Evolutionary conservation across 2,113 vertebrate species (phyloP).

Genomic region (Mobula birostris): DNA sequence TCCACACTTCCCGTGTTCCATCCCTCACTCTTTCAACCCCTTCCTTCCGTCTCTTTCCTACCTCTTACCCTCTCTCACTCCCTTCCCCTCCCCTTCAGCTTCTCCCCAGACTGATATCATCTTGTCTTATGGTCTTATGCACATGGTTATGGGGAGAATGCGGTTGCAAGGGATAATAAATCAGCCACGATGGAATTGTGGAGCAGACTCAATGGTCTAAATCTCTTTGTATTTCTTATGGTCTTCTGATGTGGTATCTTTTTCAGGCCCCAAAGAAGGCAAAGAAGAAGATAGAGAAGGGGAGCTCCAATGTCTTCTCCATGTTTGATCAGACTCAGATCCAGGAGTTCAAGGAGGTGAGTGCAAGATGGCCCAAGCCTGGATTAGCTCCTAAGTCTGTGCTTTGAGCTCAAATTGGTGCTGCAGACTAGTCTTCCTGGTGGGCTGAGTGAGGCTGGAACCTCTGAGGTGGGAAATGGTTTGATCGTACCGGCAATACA

Average conservation of each 20-base stretch:
- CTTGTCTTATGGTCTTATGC: neutral
- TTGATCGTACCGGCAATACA: neutral
- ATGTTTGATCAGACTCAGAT: conserved; percentile 90
- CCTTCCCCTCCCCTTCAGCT: neutral
- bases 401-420: no score
- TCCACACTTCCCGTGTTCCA: no score
- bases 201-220: no score
- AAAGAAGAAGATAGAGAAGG: conserved; percentile 69
- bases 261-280: conserved; percentile 73
- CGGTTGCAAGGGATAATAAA: no score
- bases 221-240: no score
- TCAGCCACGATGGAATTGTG: no score
- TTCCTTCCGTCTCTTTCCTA: neutral
- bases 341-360: conserved; percentile 86
- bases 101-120: neutral
- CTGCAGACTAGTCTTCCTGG: no score
- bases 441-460: no score
- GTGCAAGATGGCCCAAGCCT: neutral
- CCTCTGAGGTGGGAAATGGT: neutral
- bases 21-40: neutral
- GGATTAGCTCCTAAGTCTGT: no score
- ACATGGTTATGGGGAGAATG: no score
- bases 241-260: neutral
- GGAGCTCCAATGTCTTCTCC: conserved; percentile 80
- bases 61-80: no score